phyloP scores from a whole-genome alignment of 2,888 invertebrate genomes.

The Spialia ferax region DNA sequence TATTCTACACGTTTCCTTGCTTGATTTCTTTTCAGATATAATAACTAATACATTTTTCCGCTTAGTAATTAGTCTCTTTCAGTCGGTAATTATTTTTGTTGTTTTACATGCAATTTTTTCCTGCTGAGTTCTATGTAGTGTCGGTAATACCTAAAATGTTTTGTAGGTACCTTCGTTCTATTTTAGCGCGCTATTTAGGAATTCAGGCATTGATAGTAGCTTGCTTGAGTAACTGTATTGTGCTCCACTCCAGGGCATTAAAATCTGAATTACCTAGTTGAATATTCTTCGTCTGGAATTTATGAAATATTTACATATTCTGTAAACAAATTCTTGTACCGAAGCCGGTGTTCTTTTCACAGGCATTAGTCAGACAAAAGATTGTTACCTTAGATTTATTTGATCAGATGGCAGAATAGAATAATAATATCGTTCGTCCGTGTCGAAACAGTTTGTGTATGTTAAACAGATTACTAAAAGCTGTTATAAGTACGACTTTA shows the following conservation, averaged over 20 bases:
- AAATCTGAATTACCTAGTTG: constrained; percentile 12
- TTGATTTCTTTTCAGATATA: constrained; percentile 71
- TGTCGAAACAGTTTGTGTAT: constrained; percentile 56
- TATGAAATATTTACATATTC: constrained; percentile 46
- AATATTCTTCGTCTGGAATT: constrained; percentile 29
- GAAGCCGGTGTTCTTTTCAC: constrained; percentile 48
- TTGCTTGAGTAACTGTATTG: constrained; percentile 19
- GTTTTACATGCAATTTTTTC: background rate
- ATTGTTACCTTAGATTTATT: constrained; percentile 72
- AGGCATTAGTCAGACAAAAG: constrained; percentile 52
- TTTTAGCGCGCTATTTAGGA: too few relatives aligned
- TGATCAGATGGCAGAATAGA: constrained; percentile 76
- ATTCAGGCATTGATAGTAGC: background rate
- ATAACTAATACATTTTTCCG: constrained; percentile 60
- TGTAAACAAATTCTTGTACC: constrained; percentile 50
- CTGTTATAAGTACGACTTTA: constrained; percentile 26
- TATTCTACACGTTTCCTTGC: constrained; percentile 80
- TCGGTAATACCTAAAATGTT: too few relatives aligned
- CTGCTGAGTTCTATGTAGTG: too few relatives aligned
- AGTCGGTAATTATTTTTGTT: constrained; percentile 52
- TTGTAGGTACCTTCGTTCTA: too few relatives aligned
- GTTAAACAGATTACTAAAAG: constrained; percentile 36
- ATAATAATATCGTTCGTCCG: constrained; percentile 54
- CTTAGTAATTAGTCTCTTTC: constrained; percentile 64
- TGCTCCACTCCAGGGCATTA: constrained; percentile 18